phyloP scores from a whole-genome alignment of 2,797 vertebrate genomes.

The Menidia menidia region DNA sequence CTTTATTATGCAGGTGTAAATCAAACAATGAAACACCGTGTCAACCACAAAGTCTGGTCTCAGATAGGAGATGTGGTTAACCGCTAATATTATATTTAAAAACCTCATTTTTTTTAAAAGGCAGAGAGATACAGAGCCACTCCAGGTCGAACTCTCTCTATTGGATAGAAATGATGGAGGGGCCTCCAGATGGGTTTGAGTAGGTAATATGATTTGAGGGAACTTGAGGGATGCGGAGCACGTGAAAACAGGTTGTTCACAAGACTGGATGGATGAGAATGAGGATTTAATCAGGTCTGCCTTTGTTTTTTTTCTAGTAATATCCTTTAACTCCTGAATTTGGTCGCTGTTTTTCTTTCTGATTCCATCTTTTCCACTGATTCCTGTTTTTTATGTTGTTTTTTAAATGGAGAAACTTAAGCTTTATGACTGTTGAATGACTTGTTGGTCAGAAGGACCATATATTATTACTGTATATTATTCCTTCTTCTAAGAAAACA shows the following conservation, averaged over 20 bases:
- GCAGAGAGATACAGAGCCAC: not conserved
- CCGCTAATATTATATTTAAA: no score
- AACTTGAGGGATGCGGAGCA: no score
- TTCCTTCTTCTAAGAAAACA: no score
- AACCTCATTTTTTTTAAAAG: conserved; percentile 14
- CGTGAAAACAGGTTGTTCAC: not conserved
- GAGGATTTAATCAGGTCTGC: not conserved
- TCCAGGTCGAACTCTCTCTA: not conserved
- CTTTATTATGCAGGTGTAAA: no score
- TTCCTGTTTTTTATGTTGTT: not conserved
- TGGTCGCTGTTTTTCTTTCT: not conserved
- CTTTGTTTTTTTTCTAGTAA: not conserved
- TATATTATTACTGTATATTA: no score
- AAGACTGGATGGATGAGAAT: not conserved
- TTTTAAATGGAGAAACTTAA: not conserved
- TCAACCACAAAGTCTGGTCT: not conserved
- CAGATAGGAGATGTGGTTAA: not conserved
- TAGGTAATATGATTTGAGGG: no score
- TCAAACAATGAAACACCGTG: no score
- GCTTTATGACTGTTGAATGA: not conserved
- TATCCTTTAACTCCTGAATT: no score
- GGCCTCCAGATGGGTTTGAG: no score
- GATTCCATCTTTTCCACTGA: not conserved
- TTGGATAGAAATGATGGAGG: no score
- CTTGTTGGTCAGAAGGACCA: conserved; percentile 16